Evolutionary conservation across 2,888 invertebrate species (phyloP).

Genomic region (Trachelus troglodyta): DNA sequence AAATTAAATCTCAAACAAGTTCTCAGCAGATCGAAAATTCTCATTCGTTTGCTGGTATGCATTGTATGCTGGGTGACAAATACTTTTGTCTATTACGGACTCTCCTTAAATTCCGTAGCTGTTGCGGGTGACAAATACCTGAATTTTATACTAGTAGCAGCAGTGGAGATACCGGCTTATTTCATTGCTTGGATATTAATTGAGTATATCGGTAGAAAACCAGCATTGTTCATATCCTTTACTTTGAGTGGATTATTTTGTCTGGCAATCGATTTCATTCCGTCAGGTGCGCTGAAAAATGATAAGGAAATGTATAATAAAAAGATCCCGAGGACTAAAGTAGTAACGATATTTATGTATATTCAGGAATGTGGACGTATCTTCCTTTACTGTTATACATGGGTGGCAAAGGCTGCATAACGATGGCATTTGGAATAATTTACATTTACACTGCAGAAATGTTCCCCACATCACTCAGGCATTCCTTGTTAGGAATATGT

Average conservation of each 20-base stretch:
- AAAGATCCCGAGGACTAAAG: conserved; percentile 18
- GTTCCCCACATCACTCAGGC: conserved; percentile 77
- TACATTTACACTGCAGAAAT: conserved; percentile 79
- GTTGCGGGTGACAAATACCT: conserved; percentile 81
- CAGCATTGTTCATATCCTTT: conserved; percentile 73
- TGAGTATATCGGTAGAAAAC: conserved; percentile 68
- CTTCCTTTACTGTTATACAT: conserved; percentile 71
- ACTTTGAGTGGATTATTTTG: conserved; percentile 74
- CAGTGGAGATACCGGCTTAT: conserved; percentile 81
- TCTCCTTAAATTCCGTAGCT: conserved; percentile 81
- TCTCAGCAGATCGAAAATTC: conserved; percentile 69
- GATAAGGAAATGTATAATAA: not conserved
- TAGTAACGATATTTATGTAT: conserved; percentile 52
- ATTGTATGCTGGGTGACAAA: conserved; percentile 86
- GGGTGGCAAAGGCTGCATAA: conserved; percentile 75
- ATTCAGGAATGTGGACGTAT: conserved; percentile 68
- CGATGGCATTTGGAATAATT: conserved; percentile 75
- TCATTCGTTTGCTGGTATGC: conserved; percentile 72
- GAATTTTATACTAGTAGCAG: conserved; percentile 77
- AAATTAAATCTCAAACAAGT: conserved; percentile 60
- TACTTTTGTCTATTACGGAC: conserved; percentile 83
- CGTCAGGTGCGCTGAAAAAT: conserved; percentile 65
- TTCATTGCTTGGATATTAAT: conserved; percentile 73
- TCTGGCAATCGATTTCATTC: conserved; percentile 71
- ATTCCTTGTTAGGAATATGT: conserved; percentile 75